Percentiles rank a stretch among this genome's conserved stretches.
These are phyloP conservation scores for Spondyliosoma cantharus DNA, from an alignment of 2,797 vertebrate genomes.

Conservation along the genomic window DNA sequence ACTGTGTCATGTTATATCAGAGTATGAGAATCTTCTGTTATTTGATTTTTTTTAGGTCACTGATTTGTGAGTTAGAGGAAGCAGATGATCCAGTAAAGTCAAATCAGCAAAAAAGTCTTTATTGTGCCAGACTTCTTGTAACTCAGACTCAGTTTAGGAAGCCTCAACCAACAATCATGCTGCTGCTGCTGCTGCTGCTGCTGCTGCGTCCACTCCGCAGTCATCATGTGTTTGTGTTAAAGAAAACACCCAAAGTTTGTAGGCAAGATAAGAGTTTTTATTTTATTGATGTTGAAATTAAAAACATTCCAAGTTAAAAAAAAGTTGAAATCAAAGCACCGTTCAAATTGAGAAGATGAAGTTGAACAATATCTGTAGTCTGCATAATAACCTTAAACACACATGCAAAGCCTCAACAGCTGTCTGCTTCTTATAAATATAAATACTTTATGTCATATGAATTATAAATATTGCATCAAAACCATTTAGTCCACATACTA, in stretches of 20 bases:
- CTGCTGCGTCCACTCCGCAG: background rate
- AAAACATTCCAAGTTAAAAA: too few relatives aligned
- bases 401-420: background rate
- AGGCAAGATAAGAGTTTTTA: background rate
- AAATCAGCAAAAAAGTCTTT: too few relatives aligned
- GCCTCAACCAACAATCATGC: background rate
- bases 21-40: too few relatives aligned
- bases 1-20: too few relatives aligned
- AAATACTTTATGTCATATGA: constrained; percentile 14
- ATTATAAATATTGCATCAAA: constrained; percentile 58
- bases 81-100: too few relatives aligned
- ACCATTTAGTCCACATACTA: background rate
- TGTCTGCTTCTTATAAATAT: constrained; percentile 44
- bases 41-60: too few relatives aligned
- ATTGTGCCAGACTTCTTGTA: too few relatives aligned
- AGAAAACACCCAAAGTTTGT: background rate
- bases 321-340: background rate
- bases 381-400: background rate
- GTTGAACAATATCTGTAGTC: background rate
- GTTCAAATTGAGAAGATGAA: background rate
- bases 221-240: background rate
- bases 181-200: background rate
- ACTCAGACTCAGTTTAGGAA: too few relatives aligned
- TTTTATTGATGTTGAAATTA: constrained; percentile 14
- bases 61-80: too few relatives aligned